phyloP scores from a whole-genome alignment of 2,888 invertebrate species.

The Stomorhina lunata region DNA sequence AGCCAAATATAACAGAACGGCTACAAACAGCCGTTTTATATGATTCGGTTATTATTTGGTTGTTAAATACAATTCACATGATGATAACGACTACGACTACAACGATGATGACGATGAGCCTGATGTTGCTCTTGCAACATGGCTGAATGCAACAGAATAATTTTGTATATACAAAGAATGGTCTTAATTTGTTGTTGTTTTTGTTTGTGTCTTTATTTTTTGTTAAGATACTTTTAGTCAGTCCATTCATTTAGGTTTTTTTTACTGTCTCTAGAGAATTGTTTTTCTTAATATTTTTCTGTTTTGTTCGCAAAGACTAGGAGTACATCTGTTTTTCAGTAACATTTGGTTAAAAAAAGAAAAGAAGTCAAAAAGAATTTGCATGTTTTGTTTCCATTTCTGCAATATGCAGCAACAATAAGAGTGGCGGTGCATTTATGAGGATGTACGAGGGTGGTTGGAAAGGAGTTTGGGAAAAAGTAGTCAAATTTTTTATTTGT shows the following conservation, averaged over 20 bases:
- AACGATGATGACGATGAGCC: constrained; percentile 5
- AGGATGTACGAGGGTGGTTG: background rate
- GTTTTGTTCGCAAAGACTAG: constrained; percentile 39
- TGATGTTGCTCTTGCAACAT: constrained; percentile 30
- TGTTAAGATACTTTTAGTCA: constrained; percentile 22
- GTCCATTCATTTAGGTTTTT: constrained; percentile 39
- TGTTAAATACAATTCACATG: constrained; percentile 59
- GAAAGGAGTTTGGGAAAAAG: background rate
- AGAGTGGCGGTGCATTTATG: constrained; percentile 19
- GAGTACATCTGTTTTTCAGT: constrained; percentile 60
- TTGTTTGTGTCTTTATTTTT: constrained; percentile 14
- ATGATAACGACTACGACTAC: constrained; percentile 19
- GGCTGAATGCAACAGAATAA: background rate
- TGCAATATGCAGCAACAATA: constrained; percentile 37
- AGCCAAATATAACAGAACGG: constrained; percentile 38
- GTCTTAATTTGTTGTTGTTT: constrained; percentile 37
- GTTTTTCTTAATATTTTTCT: background rate
- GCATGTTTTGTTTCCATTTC: constrained; percentile 42
- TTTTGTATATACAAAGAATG: constrained; percentile 11
- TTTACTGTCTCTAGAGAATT: background rate
- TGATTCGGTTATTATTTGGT: constrained; percentile 64
- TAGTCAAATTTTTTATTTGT: too few species aligned
- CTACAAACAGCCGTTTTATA: constrained; percentile 41
- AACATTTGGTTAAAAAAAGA: constrained; percentile 32
- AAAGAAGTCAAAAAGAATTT: constrained; percentile 36